Evolutionary conservation across 2,113 vertebrate genomes (phyloP).

Genomic region (Xyliphius kryptos): DNA sequence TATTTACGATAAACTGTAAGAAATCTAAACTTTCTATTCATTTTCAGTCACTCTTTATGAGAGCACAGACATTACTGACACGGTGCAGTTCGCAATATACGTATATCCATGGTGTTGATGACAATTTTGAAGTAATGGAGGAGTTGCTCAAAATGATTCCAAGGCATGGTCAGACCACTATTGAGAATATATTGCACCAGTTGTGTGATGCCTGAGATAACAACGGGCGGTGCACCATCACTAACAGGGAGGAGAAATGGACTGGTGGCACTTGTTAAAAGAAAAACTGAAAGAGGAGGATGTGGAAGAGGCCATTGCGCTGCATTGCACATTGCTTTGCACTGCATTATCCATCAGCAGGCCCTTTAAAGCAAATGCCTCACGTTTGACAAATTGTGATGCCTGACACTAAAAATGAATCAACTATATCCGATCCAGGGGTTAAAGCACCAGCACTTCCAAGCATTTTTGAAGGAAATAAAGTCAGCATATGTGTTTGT

Average conservation of each 20-base stretch:
- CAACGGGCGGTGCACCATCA: too few relatives aligned
- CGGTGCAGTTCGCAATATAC: not conserved
- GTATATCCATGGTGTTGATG: conserved; percentile 6
- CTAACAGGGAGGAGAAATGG: too few relatives aligned
- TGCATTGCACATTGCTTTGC: too few relatives aligned
- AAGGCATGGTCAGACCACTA: conserved; percentile 24
- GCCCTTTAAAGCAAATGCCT: conserved; percentile 38
- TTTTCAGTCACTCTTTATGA: conserved; percentile 34
- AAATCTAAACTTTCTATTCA: conserved; percentile 23
- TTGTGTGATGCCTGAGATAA: conserved; percentile 31
- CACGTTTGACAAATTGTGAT: conserved; percentile 36
- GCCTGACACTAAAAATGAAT: conserved; percentile 37
- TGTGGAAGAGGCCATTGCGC: conserved; percentile 12
- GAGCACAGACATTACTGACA: conserved; percentile 13
- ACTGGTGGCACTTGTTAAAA: too few relatives aligned
- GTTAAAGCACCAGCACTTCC: conserved; percentile 25
- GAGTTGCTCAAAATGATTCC: conserved; percentile 2
- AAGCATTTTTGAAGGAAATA: conserved; percentile 37
- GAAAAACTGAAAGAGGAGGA: conserved; percentile 29
- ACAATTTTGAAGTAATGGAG: conserved; percentile 10
- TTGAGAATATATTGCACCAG: conserved; percentile 19
- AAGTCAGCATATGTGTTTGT: conserved; percentile 34
- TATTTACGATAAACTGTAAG: conserved; percentile 27
- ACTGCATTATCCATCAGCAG: conserved; percentile 43
- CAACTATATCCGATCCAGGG: conserved; percentile 27